Conservation (phyloP, 30 jellyfish, hydroid and myxozoan genomes). For the Hydractinia echinata region DNA sequence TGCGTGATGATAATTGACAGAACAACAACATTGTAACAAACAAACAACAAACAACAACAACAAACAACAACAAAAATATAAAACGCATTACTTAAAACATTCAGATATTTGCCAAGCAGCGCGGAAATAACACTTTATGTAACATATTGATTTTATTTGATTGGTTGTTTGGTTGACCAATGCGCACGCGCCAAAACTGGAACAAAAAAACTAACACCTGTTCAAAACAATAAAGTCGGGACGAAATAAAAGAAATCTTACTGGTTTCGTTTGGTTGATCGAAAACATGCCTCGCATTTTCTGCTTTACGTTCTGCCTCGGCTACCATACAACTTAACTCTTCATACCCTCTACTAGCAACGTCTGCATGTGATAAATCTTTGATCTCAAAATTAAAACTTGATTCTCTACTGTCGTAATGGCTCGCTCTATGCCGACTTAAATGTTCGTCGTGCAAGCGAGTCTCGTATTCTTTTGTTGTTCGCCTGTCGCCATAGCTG, state of each 20-base stretch:
- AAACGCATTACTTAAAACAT: not conserved
- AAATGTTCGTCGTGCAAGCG: not conserved
- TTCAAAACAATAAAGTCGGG: no score
- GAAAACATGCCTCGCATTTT: not conserved
- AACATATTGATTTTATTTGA: no score
- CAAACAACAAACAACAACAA: no score
- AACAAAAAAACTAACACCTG: no score
- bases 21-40: no score
- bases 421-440: not conserved
- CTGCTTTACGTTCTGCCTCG: conserved; percentile 90
- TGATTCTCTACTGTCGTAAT: conserved; percentile 3
- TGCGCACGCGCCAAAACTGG: no score
- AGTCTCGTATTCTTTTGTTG: not conserved
- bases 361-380: not conserved
- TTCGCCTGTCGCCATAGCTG: conserved; percentile 21
- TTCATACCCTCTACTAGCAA: conserved; percentile 1
- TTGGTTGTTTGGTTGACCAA: no score
- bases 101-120: not conserved
- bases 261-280: not conserved
- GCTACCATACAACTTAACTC: conserved; percentile 96
- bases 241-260: not conserved
- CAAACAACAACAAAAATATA: no score
- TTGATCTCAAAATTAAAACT: conserved; percentile 3
- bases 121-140: not conserved
- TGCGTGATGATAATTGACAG: no score